Conservation (phyloP, 2,113 vertebrate genomes). For the Dipodomys stephensi region DNA sequence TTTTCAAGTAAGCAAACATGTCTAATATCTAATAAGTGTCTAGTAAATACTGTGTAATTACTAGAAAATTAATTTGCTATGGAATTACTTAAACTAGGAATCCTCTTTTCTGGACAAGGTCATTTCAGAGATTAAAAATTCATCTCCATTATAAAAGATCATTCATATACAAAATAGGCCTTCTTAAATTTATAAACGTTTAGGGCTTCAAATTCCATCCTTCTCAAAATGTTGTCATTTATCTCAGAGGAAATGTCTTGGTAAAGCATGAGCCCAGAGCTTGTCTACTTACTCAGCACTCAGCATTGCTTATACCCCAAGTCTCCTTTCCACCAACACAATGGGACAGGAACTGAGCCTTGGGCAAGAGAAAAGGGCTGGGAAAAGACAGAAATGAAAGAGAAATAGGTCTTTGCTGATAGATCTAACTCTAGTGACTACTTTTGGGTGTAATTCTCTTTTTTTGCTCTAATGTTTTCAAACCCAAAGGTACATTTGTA, state of each 20-base stretch:
- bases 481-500: neutral
- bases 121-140: constrained; percentile 43
- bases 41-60: neutral
- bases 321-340: neutral
- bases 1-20: constrained; percentile 20
- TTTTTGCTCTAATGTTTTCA: too few species aligned
- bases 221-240: constrained; percentile 21
- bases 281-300: neutral
- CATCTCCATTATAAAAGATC: constrained; percentile 8
- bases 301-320: neutral
- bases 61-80: constrained; percentile 2
- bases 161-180: neutral
- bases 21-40: neutral
- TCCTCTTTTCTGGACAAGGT: constrained; percentile 19
- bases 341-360: neutral
- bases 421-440: neutral
- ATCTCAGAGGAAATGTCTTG: neutral
- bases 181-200: neutral
- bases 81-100: constrained; percentile 25
- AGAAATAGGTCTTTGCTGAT: neutral
- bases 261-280: neutral
- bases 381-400: too few species aligned
- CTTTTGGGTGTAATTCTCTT: neutral
- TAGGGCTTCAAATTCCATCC: neutral
- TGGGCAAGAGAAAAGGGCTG: neutral